These are phyloP conservation scores for Dicentrarchus labrax DNA, from an alignment of 2,113 vertebrate genomes.

Conservation along the genomic window DNA sequence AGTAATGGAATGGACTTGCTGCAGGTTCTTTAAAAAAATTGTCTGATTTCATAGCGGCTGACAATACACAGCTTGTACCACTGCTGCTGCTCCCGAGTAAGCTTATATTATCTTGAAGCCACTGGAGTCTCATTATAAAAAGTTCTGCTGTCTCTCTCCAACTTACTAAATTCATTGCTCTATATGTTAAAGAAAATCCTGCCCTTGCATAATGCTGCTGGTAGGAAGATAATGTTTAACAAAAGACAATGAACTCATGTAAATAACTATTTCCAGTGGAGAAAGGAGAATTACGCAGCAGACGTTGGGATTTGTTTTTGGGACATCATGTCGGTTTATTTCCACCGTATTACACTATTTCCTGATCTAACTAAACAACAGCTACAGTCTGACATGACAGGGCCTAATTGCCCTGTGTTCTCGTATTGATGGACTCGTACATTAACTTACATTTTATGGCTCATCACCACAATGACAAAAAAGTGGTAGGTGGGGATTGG, in stretches of 20 bases:
- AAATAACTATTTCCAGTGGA: background rate
- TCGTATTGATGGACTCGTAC: constrained; percentile 22
- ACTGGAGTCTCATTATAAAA: constrained; percentile 28
- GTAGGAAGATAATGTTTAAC: background rate
- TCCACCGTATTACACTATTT: background rate
- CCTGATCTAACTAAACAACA: constrained; percentile 15
- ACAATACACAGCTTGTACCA: constrained; percentile 5
- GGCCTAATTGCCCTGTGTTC: constrained; percentile 24
- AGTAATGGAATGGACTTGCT: constrained; percentile 5
- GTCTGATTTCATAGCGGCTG: constrained; percentile 42
- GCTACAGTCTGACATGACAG: constrained; percentile 4
- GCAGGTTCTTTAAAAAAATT: constrained; percentile 26
- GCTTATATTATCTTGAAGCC: constrained; percentile 17
- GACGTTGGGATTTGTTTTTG: constrained; percentile 4
- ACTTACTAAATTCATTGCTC: constrained; percentile 8
- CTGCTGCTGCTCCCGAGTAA: constrained; percentile 12
- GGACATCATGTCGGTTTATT: background rate
- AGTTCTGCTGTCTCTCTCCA: constrained; percentile 16
- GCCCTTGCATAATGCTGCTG: background rate
- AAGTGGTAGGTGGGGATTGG: constrained; percentile 46
- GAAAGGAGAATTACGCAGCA: background rate
- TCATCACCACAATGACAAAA: constrained; percentile 62
- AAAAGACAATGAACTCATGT: background rate
- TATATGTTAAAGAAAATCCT: constrained; percentile 1
- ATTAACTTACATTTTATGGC: constrained; percentile 44